Percentiles rank a stretch among this genome's conserved stretches.
Evolutionary conservation across 2,797 vertebrate species (phyloP).

Genomic region (Perdix hodgsoniae): DNA sequence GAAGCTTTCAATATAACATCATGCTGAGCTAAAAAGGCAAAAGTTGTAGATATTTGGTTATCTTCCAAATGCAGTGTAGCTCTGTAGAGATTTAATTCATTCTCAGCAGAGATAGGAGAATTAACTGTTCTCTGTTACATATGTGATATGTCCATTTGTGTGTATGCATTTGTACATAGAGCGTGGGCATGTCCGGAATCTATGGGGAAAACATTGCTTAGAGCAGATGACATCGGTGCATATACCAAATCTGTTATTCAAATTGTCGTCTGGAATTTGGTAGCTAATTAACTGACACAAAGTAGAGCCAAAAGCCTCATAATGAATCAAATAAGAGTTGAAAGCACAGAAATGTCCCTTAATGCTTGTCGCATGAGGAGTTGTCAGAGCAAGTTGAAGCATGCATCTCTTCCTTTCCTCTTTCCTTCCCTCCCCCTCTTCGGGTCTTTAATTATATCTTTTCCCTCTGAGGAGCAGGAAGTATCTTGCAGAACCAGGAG

Average conservation of each 20-base stretch:
- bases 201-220: constrained; percentile 40
- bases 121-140: constrained; percentile 77
- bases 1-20: constrained; percentile 81
- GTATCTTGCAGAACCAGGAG: constrained; percentile 74
- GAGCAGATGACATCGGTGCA: constrained; percentile 65
- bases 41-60: constrained; percentile 83
- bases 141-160: background rate
- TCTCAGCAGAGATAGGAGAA: constrained; percentile 78
- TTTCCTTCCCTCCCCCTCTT: constrained; percentile 40
- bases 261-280: constrained; percentile 73
- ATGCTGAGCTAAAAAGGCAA: constrained; percentile 79
- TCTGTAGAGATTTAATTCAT: constrained; percentile 83
- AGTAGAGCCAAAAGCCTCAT: constrained; percentile 67
- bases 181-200: background rate
- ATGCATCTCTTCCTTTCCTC: constrained; percentile 51
- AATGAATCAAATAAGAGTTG: constrained; percentile 54
- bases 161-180: background rate
- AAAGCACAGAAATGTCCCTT: constrained; percentile 62
- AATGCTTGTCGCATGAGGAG: constrained; percentile 55
- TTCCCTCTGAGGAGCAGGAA: constrained; percentile 62
- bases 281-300: constrained; percentile 78
- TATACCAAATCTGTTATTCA: constrained; percentile 68
- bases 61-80: constrained; percentile 82
- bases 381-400: constrained; percentile 66
- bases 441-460: constrained; percentile 77